Evolutionary conservation across 2,113 vertebrate genomes (phyloP).

Genomic region (Pheucticus melanocephalus): DNA sequence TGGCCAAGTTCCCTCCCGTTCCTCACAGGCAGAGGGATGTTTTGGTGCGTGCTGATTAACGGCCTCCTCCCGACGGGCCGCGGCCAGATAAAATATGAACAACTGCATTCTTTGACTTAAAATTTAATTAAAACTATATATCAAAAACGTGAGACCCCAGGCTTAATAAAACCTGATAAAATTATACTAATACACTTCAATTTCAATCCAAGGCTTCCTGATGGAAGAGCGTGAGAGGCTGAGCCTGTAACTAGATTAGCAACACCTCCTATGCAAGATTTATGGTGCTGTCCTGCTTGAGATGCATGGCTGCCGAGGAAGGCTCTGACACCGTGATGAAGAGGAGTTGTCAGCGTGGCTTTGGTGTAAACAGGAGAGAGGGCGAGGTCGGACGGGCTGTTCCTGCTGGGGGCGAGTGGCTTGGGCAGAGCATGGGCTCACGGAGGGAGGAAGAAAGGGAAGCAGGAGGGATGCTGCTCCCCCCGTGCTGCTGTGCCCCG

Average conservation of each 20-base stretch:
- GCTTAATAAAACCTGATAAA: constrained; percentile 65
- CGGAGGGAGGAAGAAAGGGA: background rate
- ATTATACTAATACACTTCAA: constrained; percentile 64
- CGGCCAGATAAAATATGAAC: constrained; percentile 53
- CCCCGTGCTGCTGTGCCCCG: rapidly evolving
- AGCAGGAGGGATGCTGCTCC: background rate
- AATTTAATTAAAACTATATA: constrained; percentile 74
- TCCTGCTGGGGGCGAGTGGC: background rate
- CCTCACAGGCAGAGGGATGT: background rate
- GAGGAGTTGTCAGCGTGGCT: constrained; percentile 6
- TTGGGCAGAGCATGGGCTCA: background rate
- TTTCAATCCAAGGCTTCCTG: constrained; percentile 59
- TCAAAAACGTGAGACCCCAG: constrained; percentile 59
- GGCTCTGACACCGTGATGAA: background rate
- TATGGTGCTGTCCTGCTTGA: constrained; percentile 31
- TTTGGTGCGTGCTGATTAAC: constrained; percentile 28
- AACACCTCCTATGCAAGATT: constrained; percentile 37
- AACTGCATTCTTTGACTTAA: constrained; percentile 61
- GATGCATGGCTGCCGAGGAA: constrained; percentile 22
- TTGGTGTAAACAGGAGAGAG: background rate
- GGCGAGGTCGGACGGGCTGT: background rate
- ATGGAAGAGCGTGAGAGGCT: constrained; percentile 13
- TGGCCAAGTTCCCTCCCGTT: background rate
- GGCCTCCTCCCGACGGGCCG: constrained; percentile 7
- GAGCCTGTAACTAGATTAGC: constrained; percentile 34